A percentile compares a stretch with the other conserved stretches of the same genome.
Conservation (phyloP, 2,888 invertebrate species). For the Trichogramma evanescens region DNA sequence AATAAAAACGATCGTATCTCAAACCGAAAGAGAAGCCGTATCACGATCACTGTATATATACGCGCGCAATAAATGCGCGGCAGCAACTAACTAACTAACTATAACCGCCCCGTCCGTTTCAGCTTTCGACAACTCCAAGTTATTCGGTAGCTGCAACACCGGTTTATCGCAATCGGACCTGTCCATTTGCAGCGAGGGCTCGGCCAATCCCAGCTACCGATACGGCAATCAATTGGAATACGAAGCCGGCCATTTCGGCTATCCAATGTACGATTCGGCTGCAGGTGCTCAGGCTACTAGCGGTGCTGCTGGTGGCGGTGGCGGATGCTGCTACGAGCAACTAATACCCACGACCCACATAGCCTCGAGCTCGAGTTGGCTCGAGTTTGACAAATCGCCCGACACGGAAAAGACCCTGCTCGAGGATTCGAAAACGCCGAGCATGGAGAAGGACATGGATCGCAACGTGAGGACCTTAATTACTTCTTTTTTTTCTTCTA, state of each 20-base stretch:
- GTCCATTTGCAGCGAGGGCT: slow-evolving; percentile 65
- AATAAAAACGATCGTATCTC: no score
- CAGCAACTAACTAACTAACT: no score
- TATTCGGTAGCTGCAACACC: slow-evolving; percentile 58
- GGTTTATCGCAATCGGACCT: slow-evolving; percentile 78
- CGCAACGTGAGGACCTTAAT: slow-evolving; percentile 28
- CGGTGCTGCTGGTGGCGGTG: background rate
- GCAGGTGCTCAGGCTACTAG: slow-evolving; percentile 47
- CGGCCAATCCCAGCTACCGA: slow-evolving; percentile 66
- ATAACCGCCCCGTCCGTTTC: no score
- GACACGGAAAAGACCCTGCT: slow-evolving; percentile 41
- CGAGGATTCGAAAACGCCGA: slow-evolving; percentile 33
- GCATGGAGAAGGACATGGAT: slow-evolving; percentile 32
- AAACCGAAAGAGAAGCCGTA: no score
- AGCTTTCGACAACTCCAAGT: slow-evolving; percentile 43
- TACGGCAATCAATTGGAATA: slow-evolving; percentile 76
- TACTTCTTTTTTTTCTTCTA: background rate
- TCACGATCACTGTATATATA: no score
- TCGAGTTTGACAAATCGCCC: slow-evolving; percentile 44
- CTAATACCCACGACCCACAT: background rate
- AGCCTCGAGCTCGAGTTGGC: slow-evolving; percentile 39
- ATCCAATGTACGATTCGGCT: slow-evolving; percentile 52
- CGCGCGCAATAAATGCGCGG: no score
- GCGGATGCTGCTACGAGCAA: background rate
- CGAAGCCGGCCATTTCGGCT: slow-evolving; percentile 66